phyloP scores from a whole-genome alignment of 2,113 vertebrate species.

The Apeltes quadracus region DNA sequence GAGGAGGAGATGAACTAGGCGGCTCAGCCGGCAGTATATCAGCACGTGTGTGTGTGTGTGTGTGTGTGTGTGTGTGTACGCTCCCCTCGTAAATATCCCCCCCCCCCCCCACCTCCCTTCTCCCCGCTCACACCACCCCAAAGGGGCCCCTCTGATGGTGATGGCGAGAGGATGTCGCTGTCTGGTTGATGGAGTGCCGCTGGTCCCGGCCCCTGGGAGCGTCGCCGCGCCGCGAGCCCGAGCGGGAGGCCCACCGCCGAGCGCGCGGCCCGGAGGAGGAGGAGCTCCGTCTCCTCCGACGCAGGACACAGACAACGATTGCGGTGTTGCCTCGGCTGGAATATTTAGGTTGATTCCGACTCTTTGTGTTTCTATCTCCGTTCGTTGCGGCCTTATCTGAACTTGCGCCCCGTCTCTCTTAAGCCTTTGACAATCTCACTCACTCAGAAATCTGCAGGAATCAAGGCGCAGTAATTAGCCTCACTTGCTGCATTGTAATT shows the following conservation, averaged over 20 bases:
- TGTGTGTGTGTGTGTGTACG: slow-evolving; percentile 71
- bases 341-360: not conserved
- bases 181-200: slow-evolving; percentile 82
- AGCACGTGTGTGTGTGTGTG: slow-evolving; percentile 40
- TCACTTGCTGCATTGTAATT: slow-evolving; percentile 80
- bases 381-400: slow-evolving; percentile 33
- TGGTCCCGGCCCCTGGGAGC: slow-evolving; percentile 73
- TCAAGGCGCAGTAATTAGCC: slow-evolving; percentile 81
- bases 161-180: slow-evolving; percentile 83
- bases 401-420: slow-evolving; percentile 32
- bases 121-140: slow-evolving; percentile 44
- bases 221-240: slow-evolving; percentile 60
- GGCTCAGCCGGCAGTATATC: slow-evolving; percentile 77
- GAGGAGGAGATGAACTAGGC: slow-evolving; percentile 80
- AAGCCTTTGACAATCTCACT: slow-evolving; percentile 50
- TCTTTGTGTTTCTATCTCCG: not conserved
- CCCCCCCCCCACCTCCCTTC: slow-evolving; percentile 26
- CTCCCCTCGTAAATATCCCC: slow-evolving; percentile 80
- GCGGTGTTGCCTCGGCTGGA: too few species aligned
- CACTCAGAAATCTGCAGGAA: slow-evolving; percentile 74
- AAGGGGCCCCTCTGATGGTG: slow-evolving; percentile 80
- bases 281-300: slow-evolving; percentile 31
- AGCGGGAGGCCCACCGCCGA: slow-evolving; percentile 70
- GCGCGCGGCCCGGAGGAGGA: too few species aligned
- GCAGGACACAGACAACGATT: too few species aligned